These are phyloP conservation scores for Cydia strobilella DNA, from an alignment of 1,140 invertebrate species.

Conservation along the genomic window DNA sequence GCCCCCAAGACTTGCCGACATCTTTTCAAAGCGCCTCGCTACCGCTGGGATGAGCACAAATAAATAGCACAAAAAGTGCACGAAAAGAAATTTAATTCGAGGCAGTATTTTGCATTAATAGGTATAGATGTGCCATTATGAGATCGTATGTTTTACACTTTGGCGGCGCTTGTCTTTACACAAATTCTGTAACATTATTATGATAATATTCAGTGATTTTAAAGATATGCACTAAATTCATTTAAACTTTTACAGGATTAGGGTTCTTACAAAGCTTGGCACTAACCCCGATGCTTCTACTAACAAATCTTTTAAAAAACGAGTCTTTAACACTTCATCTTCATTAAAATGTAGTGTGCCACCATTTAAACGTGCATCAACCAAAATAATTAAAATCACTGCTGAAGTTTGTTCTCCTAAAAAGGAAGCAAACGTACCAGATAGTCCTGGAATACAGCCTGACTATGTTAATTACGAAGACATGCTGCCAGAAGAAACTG, in stretches of 20 bases:
- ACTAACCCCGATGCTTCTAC: constrained; percentile 44
- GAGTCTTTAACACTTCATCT: constrained; percentile 35
- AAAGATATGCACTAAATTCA: neutral
- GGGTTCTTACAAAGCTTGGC: constrained; percentile 38
- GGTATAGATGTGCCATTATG: neutral
- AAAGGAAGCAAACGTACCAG: neutral
- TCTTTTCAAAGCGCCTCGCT: constrained; percentile 65
- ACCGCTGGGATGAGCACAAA: constrained; percentile 48
- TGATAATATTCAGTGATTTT: neutral
- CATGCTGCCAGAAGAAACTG: neutral
- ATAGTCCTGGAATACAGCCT: constrained; percentile 1
- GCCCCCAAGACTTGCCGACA: constrained; percentile 43
- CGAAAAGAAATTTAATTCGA: constrained; percentile 23
- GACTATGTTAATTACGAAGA: constrained; percentile 7
- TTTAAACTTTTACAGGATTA: constrained; percentile 19
- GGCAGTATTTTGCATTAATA: constrained; percentile 34
- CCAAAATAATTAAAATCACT: neutral
- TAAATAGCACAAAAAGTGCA: constrained; percentile 17
- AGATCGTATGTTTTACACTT: neutral
- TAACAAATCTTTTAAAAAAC: constrained; percentile 16
- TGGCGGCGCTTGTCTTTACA: neutral
- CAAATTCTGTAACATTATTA: neutral
- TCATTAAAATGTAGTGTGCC: neutral
- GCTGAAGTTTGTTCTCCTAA: neutral
- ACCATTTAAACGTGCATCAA: constrained; percentile 10